These are phyloP conservation scores for Heteropelma amictum DNA, from an alignment of 2,888 invertebrate species.

Conservation along the genomic window DNA sequence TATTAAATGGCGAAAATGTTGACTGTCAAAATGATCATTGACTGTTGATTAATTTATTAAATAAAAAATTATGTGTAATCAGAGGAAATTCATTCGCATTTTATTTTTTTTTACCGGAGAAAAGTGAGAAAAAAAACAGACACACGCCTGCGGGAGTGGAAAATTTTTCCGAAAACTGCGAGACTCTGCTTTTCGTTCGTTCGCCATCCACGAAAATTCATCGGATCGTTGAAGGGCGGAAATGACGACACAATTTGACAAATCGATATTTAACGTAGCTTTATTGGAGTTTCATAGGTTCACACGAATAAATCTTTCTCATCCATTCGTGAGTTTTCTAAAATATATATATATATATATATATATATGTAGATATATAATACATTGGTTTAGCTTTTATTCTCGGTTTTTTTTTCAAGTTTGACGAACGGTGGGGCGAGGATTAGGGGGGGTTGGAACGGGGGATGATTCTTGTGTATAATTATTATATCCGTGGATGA, in stretches of 20 bases:
- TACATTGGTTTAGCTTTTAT: constrained; percentile 40
- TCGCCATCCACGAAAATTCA: no score
- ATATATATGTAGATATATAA: no score
- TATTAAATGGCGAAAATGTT: no score
- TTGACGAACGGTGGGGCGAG: background rate
- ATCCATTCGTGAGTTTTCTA: constrained; percentile 26
- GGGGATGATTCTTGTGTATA: constrained; percentile 9
- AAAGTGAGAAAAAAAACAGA: constrained; percentile 28
- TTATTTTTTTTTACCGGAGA: no score
- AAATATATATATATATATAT: no score
- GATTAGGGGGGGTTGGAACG: no score
- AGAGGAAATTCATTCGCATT: no score
- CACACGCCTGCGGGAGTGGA: constrained; percentile 47
- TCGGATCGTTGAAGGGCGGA: no score
- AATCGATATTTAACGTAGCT: constrained; percentile 45
- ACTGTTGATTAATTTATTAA: no score
- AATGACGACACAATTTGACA: no score
- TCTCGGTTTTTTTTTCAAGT: constrained; percentile 8
- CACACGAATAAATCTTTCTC: constrained; percentile 41
- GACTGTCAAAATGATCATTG: no score
- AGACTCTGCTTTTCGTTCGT: constrained; percentile 37
- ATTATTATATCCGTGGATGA: constrained; percentile 15
- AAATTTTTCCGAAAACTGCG: no score
- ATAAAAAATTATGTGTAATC: constrained; percentile 36
- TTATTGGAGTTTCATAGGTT: constrained; percentile 55